Evolutionary conservation across 1,140 invertebrate species (phyloP).

Genomic region (Hylaeus volcanicus): DNA sequence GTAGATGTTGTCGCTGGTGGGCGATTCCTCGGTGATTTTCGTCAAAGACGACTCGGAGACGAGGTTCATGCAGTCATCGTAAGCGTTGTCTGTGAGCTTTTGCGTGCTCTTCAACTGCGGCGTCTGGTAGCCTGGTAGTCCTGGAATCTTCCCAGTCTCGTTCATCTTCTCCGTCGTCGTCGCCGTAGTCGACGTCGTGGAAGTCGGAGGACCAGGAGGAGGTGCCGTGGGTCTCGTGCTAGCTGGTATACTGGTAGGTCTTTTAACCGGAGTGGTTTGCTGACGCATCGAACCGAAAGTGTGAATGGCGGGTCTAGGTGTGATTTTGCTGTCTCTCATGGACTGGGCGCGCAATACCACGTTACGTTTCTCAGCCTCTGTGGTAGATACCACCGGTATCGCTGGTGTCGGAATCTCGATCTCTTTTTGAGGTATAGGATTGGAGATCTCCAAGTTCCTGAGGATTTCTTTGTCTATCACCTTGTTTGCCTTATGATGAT

Average conservation of each 20-base stretch:
- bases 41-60: slow-evolving; percentile 82
- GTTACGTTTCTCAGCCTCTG: slow-evolving; percentile 78
- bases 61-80: slow-evolving; percentile 89
- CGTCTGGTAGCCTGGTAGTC: slow-evolving; percentile 81
- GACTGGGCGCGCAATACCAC: slow-evolving; percentile 88
- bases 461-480: slow-evolving; percentile 86
- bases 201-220: slow-evolving; percentile 82
- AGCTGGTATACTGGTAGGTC: slow-evolving; percentile 86
- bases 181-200: slow-evolving; percentile 61
- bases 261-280: slow-evolving; percentile 79
- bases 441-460: slow-evolving; percentile 89
- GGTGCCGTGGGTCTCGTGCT: slow-evolving; percentile 84
- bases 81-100: slow-evolving; percentile 79
- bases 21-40: slow-evolving; percentile 84
- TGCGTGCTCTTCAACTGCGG: slow-evolving; percentile 61
- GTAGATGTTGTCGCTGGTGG: slow-evolving; percentile 88
- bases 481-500: slow-evolving; percentile 83
- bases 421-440: slow-evolving; percentile 87
- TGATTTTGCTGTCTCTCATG: slow-evolving; percentile 84
- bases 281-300: slow-evolving; percentile 90
- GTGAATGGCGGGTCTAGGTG: slow-evolving; percentile 83
- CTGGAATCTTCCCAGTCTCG: slow-evolving; percentile 73
- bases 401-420: slow-evolving; percentile 83
- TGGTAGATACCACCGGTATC: slow-evolving; percentile 80
- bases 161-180: slow-evolving; percentile 65